Conservation (phyloP, 2,113 vertebrate genomes). For the Callipepla californica region DNA sequence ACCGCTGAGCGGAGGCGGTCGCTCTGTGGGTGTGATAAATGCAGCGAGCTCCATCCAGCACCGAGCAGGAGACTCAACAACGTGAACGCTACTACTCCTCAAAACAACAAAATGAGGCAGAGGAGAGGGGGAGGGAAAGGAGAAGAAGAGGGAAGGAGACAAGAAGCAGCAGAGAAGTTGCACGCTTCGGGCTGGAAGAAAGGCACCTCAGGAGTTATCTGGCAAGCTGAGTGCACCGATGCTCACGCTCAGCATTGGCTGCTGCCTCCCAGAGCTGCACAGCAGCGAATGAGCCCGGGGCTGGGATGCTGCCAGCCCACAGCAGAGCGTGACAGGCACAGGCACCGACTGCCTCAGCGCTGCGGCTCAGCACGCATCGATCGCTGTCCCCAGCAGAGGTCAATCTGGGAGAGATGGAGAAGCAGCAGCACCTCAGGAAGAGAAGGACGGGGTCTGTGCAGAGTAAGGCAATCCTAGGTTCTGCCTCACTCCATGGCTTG, state of each 20-base stretch:
- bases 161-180: neutral
- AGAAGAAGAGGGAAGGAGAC: neutral
- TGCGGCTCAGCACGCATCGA: neutral
- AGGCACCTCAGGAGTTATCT: neutral
- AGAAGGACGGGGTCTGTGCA: fast-evolving
- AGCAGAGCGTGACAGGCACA: neutral
- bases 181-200: neutral
- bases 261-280: slow-evolving; percentile 47
- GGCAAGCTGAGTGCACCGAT: neutral
- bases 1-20: fast-evolving
- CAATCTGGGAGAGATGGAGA: neutral
- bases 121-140: neutral
- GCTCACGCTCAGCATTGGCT: slow-evolving; percentile 11
- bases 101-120: neutral
- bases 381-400: neutral
- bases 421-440: neutral
- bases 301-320: slow-evolving; percentile 33
- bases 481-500: neutral
- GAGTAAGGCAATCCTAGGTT: neutral
- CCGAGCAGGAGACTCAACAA: neutral
- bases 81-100: neutral
- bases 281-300: slow-evolving; percentile 43
- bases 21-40: fast-evolving
- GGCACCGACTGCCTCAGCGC: neutral
- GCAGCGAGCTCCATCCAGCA: neutral